Evolutionary conservation across 2,888 invertebrate genomes (phyloP).

Genomic region (Sesamia inferens): DNA sequence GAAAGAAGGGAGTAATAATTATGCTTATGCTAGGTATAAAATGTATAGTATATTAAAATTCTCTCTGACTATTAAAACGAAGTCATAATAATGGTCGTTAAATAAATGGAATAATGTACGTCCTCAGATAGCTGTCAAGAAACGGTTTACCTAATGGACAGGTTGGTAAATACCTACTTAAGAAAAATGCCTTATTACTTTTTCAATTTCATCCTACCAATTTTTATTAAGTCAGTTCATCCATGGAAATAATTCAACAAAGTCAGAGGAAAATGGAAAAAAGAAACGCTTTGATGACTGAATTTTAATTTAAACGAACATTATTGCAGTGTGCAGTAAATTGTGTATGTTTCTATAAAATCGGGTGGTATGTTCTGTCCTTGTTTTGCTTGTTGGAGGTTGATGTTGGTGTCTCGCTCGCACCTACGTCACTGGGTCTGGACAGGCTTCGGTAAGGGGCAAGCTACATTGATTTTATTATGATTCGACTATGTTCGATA

Average conservation of each 20-base stretch:
- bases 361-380: conserved; percentile 58
- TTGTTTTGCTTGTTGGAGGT: conserved; percentile 47
- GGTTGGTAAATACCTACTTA: neutral
- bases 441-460: conserved; percentile 70
- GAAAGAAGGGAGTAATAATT: neutral
- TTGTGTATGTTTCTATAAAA: conserved; percentile 72
- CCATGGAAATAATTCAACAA: conserved; percentile 29
- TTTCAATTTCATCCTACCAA: conserved; percentile 32
- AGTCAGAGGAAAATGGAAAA: conserved; percentile 49
- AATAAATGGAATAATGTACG: neutral
- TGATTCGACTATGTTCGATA: conserved; percentile 59
- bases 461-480: conserved; percentile 79
- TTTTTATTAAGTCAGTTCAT: conserved; percentile 44
- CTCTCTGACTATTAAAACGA: neutral
- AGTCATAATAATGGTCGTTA: neutral
- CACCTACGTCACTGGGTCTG: conserved; percentile 65
- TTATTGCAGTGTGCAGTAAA: conserved; percentile 71
- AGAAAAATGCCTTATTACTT: conserved; percentile 28
- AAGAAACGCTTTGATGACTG: conserved; percentile 50
- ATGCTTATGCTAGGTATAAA: neutral
- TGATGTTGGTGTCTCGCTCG: conserved; percentile 58
- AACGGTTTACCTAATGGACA: too few relatives aligned
- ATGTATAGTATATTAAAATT: neutral
- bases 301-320: conserved; percentile 72
- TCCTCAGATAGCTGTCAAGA: too few relatives aligned